These are phyloP conservation scores for Melikaiella ostensackeni DNA, from an alignment of 2,888 invertebrate genomes.

Conservation along the genomic window DNA sequence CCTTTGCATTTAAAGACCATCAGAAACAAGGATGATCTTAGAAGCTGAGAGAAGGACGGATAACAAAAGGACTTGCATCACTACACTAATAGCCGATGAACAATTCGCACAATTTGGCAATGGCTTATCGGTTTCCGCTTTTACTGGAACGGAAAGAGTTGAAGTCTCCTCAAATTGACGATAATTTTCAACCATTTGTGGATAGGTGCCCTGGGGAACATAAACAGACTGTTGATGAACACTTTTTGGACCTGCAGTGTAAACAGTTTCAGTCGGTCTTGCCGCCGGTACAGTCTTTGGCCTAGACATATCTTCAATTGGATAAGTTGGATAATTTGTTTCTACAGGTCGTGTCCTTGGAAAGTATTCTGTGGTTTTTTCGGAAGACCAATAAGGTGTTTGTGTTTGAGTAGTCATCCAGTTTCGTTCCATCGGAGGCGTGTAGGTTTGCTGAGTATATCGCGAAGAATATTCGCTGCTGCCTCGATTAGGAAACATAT, in stretches of 20 bases:
- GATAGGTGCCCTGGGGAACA: constrained; percentile 51
- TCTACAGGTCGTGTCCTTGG: constrained; percentile 41
- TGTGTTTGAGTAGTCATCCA: constrained; percentile 31
- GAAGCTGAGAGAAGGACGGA: neutral
- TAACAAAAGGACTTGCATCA: neutral
- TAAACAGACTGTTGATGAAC: constrained; percentile 53
- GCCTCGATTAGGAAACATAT: constrained; percentile 3
- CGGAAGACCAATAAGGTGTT: constrained; percentile 9
- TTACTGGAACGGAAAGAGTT: constrained; percentile 35
- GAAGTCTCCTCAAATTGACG: constrained; percentile 49
- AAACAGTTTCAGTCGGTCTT: constrained; percentile 47
- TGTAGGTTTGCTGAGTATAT: constrained; percentile 12
- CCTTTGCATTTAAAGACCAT: neutral
- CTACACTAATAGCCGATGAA: constrained; percentile 42
- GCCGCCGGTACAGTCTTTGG: constrained; percentile 2
- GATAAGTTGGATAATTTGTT: constrained; percentile 25
- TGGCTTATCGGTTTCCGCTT: constrained; percentile 48
- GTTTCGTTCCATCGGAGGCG: constrained; percentile 41
- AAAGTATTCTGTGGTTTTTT: neutral
- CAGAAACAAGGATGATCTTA: neutral
- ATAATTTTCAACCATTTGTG: constrained; percentile 60
- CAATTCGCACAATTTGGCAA: constrained; percentile 45
- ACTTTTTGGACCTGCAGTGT: constrained; percentile 49
- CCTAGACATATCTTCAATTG: constrained; percentile 11
- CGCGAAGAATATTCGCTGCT: neutral